Conservation (phyloP, 2,797 vertebrate species). For the Acipenser ruthenus region DNA sequence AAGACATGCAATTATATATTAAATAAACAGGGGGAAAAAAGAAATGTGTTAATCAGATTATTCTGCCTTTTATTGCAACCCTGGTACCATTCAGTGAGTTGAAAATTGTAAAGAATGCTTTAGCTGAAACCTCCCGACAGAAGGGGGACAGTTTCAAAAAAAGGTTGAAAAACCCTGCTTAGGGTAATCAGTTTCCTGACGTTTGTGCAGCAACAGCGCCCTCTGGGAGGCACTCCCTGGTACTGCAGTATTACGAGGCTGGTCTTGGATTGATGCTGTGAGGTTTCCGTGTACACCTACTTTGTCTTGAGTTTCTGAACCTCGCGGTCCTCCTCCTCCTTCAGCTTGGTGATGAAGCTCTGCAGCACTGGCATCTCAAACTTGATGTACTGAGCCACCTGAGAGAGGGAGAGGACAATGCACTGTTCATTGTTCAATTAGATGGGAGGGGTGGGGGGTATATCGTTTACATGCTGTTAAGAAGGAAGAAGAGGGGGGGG, state of each 20-base stretch:
- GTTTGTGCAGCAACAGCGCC: background rate
- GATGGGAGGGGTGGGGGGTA: background rate
- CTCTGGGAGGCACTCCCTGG: background rate
- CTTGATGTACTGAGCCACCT: conserved; percentile 98
- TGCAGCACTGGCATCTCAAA: conserved; percentile 95
- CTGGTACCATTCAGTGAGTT: too few relatives aligned
- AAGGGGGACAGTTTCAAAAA: too few relatives aligned
- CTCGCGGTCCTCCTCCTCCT: conserved; percentile 92
- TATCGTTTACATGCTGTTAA: background rate
- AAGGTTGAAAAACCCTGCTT: too few relatives aligned
- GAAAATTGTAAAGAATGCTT: too few relatives aligned
- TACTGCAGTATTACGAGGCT: background rate
- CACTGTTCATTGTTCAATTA: background rate
- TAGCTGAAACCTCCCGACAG: too few relatives aligned
- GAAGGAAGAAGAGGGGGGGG: background rate
- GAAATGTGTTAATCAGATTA: too few relatives aligned
- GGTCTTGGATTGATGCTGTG: background rate
- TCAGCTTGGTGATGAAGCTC: conserved; percentile 94
- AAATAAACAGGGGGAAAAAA: too few relatives aligned
- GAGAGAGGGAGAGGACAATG: conserved; percentile 18
- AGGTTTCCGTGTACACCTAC: conserved; percentile 41
- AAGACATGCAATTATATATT: too few relatives aligned
- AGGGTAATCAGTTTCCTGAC: too few relatives aligned
- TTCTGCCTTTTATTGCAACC: too few relatives aligned
- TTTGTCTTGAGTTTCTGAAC: conserved; percentile 85